These are phyloP conservation scores for Leucophenga montana DNA, from an alignment of 2,888 invertebrate genomes.

Conservation along the genomic window DNA sequence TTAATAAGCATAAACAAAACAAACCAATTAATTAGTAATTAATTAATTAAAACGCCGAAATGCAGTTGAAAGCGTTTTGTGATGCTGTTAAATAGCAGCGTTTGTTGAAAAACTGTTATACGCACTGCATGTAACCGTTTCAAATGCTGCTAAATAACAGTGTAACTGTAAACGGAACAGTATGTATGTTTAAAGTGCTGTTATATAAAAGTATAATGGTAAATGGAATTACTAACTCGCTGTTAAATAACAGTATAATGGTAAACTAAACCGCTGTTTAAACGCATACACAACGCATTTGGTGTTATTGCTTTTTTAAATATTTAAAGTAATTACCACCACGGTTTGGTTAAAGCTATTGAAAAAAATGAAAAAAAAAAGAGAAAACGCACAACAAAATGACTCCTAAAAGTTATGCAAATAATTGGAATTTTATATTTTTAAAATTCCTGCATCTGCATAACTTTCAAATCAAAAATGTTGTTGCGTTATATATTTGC, in stretches of 20 bases:
- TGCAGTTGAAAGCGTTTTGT: background rate
- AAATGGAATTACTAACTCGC: too few relatives aligned
- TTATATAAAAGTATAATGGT: background rate
- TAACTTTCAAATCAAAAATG: conserved; percentile 29
- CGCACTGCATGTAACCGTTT: background rate
- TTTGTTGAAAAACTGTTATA: too few relatives aligned
- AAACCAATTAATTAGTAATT: conserved; percentile 18
- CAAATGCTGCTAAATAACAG: background rate
- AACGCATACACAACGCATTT: conserved; percentile 49
- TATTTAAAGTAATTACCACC: conserved; percentile 66
- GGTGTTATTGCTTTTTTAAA: conserved; percentile 61
- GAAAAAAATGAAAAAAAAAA: too few relatives aligned
- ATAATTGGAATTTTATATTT: conserved; percentile 47
- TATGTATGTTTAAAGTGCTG: background rate
- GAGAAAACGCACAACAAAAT: too few relatives aligned
- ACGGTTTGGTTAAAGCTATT: too few relatives aligned
- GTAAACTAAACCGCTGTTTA: conserved; percentile 43
- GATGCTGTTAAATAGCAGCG: conserved; percentile 12
- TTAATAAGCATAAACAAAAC: conserved; percentile 57
- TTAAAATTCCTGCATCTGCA: conserved; percentile 40
- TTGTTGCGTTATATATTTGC: conserved; percentile 15
- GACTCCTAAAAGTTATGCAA: conserved; percentile 2
- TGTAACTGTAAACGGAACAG: too few relatives aligned
- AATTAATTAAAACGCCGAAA: conserved; percentile 1
- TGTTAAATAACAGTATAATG: background rate